Percentiles rank a stretch among this genome's conserved stretches.
Evolutionary conservation across 2,797 vertebrate species (phyloP).

Genomic region (Crypturellus tataupa): DNA sequence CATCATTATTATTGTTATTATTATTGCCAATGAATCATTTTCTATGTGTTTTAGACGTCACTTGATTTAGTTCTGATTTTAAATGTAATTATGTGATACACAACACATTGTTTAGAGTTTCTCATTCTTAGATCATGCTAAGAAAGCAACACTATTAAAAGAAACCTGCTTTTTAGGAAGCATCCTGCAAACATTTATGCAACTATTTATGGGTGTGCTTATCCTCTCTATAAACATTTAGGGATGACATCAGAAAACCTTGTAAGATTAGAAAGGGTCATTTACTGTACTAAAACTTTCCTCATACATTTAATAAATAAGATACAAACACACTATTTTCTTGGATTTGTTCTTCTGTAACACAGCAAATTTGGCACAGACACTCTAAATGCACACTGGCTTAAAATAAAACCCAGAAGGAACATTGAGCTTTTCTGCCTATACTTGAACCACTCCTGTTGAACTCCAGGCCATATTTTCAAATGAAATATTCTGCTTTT

Average conservation of each 20-base stretch:
- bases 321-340: neutral
- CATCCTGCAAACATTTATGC: neutral
- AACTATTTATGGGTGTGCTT: neutral
- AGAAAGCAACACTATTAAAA: neutral
- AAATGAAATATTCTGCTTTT: neutral
- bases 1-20: neutral
- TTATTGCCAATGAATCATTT: neutral
- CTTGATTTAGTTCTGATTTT: neutral
- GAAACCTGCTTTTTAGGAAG: neutral
- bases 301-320: neutral
- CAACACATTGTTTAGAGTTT: neutral
- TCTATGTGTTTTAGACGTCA: neutral
- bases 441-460: neutral
- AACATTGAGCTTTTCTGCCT: neutral
- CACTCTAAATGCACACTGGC: too few species aligned
- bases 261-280: neutral
- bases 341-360: neutral
- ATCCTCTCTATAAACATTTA: neutral
- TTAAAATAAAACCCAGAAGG: neutral
- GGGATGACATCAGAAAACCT: neutral
- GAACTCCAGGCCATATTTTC: neutral
- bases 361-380: neutral
- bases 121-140: neutral
- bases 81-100: neutral
- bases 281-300: conserved; percentile 16